Evolutionary conservation across 2,113 vertebrate genomes (phyloP).

Genomic region (Esox niger): DNA sequence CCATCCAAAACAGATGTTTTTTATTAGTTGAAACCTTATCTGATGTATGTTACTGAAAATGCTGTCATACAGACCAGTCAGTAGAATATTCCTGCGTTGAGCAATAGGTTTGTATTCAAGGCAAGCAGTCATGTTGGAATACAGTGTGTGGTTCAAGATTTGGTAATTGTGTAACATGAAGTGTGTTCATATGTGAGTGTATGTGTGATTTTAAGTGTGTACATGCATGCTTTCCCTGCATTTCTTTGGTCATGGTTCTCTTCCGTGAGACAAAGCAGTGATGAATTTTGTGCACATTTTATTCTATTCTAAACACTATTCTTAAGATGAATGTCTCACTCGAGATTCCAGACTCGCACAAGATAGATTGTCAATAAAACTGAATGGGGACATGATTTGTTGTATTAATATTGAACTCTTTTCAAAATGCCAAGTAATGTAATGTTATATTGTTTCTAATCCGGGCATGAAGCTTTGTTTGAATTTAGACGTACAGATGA

Average conservation of each 20-base stretch:
- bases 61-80: slow-evolving; percentile 26
- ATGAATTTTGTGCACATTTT: slow-evolving; percentile 3
- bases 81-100: slow-evolving; percentile 19
- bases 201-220: neutral
- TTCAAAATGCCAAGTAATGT: slow-evolving; percentile 2
- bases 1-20: slow-evolving; percentile 35
- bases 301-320: slow-evolving; percentile 9
- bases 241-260: no score
- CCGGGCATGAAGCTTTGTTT: neutral
- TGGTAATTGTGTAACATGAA: neutral
- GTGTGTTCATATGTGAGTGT: neutral
- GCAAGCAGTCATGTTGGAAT: neutral
- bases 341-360: slow-evolving; percentile 2
- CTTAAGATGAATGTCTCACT: slow-evolving; percentile 12
- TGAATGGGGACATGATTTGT: slow-evolving; percentile 3
- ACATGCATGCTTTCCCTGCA: no score
- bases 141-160: neutral
- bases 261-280: neutral
- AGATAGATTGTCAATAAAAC: neutral
- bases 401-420: neutral
- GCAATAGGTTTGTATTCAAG: neutral
- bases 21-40: slow-evolving; percentile 33
- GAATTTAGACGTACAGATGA: neutral
- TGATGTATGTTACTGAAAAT: slow-evolving; percentile 18
- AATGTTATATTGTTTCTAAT: slow-evolving; percentile 2